Evolutionary conservation across 2,113 vertebrate genomes (phyloP), one percentile per base, ranked within the genome.

Genomic region (Nicator chloris): DNA sequence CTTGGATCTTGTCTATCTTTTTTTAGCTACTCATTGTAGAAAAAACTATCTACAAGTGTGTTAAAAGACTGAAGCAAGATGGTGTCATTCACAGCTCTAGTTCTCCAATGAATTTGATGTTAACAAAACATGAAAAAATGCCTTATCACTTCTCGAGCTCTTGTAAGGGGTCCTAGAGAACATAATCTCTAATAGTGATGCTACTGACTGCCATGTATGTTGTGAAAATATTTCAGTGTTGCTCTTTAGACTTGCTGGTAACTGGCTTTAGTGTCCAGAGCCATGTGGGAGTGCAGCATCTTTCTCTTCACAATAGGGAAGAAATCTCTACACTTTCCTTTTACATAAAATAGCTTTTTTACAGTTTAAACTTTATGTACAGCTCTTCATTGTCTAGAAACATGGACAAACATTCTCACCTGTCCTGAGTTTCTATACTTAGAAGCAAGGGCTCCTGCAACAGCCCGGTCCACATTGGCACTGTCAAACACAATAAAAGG

Each of bases 401-500:
- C 21, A 37, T 39, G 9, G 24, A 60, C 44, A 56, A 57, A 45
- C 84, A 5, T 24, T 75, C 97, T 95, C 84, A 99, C 99, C 98
- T 99, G 99, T 10, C 99, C 99, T 1, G 99, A 98, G 96, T 99
- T 99, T 96, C 99, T 98, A 44, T 98, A 99, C 93, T 99, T 99
- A 15, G 99, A 99, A 4, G 70, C 98, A 97, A 99, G 98, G 35
- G 99, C 99, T 68, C 99, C 99, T 11, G 82, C 95, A 3, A 99
- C 99, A 8, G 99, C 99, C 56, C 49, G 94, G 95, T 99, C 99
- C 40, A 99, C 95, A 0, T 98, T 95, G 4, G 99, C 99, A 0
- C 99, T 99, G 97, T 99, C 97, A 27, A 99, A 99, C n/a, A 99
- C 99, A 3, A 99, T 99, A 96, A 99, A 99, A 3, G 99, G 99